Conservation (phyloP, 2,113 vertebrate species). For the Erinaceus europaeus region DNA sequence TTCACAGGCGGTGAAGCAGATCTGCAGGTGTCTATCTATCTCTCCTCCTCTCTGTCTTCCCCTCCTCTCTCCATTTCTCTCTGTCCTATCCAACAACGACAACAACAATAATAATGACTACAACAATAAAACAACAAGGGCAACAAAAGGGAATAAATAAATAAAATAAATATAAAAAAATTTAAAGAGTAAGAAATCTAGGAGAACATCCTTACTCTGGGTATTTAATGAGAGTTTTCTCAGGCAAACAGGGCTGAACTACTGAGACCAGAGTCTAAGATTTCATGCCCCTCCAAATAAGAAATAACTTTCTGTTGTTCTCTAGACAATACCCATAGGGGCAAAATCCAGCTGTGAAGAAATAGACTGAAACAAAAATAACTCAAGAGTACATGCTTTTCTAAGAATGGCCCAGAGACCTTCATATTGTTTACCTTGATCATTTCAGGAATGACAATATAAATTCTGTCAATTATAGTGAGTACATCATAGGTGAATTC, state of each 20-base stretch:
- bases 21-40: no score
- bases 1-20: no score
- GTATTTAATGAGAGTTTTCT: not conserved
- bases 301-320: not conserved
- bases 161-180: no score
- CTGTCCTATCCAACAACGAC: no score
- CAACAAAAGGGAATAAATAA: no score
- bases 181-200: not conserved
- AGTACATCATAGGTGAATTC: not conserved
- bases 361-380: not conserved
- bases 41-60: no score
- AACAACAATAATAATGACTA: no score
- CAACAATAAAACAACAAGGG: no score
- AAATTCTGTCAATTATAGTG: not conserved
- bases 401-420: not conserved
- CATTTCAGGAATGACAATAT: not conserved
- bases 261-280: not conserved
- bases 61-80: no score
- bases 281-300: not conserved
- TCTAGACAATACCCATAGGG: not conserved
- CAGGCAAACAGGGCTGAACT: not conserved
- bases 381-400: slow-evolving; percentile 78
- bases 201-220: not conserved
- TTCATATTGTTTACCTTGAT: not conserved
- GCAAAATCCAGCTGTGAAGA: slow-evolving; percentile 8